Base-by-base conservation (phyloP, 2,888 invertebrate genomes). In the Seira musarum region DNA sequence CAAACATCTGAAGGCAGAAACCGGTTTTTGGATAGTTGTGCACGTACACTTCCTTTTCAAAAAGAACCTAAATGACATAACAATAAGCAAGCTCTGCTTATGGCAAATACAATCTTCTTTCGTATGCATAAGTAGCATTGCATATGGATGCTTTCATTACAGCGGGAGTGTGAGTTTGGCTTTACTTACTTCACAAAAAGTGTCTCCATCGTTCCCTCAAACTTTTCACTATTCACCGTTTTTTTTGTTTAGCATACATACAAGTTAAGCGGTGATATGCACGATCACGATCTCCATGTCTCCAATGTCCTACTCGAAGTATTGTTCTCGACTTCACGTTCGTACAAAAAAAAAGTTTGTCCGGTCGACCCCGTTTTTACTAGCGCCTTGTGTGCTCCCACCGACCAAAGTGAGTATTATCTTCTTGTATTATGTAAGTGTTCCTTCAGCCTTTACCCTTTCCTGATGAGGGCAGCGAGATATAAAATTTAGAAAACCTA, bases 391-490 rank as follows among this genome's bases (percentile, higher is more conserved):
- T 53, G 17, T n/a, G 6, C 53, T 53, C 53, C 53, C 2, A 53
- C 17, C 6, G 53, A 15, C 53, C 53, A 13, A 53, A 3, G 17
- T 53, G 3, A 13, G 53, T 53, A 30, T 30, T 53, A 8, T 15
- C 53, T 53, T 13, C 17, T 53, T 15, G 53, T 17, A 30, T 30
- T 30, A 5, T 30, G 30, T 30, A 30, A n/a, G n/a, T n/a, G n/a
- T 30, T 30, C 8, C 2, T 30, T 30, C 30, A 30, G 30, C 30
- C 8, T 71, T 71, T 40, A 15, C 22, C 17, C 30, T 71, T 53
- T 61, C 60, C 60, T 71, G 71, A 71, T 71, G 71, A 71, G 63
- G 60, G 63, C 53, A 71, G 61, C 61, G 61, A 71, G 61, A 71
- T 46, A 53, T 53, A 15, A 53, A 53, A 53, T 3, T 53, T 13